Evolutionary conservation across 2,113 vertebrate species (phyloP).

Genomic region (Hucho hucho): DNA sequence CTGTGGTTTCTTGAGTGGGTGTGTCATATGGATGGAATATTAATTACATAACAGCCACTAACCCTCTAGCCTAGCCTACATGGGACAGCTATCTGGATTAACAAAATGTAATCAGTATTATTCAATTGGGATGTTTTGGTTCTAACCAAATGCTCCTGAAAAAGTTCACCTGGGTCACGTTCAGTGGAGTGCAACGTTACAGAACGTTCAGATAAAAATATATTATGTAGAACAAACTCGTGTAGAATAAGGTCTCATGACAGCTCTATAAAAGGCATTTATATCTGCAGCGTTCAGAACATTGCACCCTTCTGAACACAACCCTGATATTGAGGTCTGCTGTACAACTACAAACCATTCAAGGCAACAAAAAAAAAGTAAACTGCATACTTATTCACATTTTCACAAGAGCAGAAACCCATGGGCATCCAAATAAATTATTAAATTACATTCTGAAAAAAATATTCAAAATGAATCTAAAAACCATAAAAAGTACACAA

Average conservation of each 20-base stretch:
- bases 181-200: no score
- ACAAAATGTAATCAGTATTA: no score
- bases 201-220: no score
- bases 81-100: not conserved
- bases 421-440: not conserved
- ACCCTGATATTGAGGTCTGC: not conserved
- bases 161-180: not conserved
- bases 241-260: no score
- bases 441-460: not conserved
- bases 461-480: constrained; percentile 13
- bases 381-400: not conserved
- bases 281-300: no score
- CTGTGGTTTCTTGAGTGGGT: not conserved
- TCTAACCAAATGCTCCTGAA: not conserved
- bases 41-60: not conserved
- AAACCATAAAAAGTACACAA: constrained; percentile 20
- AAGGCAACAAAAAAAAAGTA: no score
- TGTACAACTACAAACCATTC: not conserved
- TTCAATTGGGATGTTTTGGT: not conserved
- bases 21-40: not conserved
- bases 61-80: not conserved
- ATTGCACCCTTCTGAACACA: no score
- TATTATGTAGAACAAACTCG: no score
- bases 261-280: no score
- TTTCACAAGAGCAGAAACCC: not conserved